Evolutionary conservation across 2,888 invertebrate genomes (phyloP).

Genomic region (Leucophenga montana): DNA sequence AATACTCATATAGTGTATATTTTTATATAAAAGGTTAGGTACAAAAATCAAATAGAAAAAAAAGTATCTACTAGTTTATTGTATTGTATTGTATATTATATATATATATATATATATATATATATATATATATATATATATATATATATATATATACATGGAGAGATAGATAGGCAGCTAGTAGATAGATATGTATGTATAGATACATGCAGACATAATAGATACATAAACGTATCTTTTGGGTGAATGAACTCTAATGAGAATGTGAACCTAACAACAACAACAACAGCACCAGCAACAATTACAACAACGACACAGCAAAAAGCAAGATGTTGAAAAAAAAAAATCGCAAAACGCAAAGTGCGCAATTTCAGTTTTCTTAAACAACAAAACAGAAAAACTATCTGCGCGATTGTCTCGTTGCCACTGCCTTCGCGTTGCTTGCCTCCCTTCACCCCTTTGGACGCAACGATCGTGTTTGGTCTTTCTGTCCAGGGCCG

Average conservation of each 20-base stretch:
- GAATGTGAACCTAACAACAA: constrained; percentile 64
- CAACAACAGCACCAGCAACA: constrained; percentile 27
- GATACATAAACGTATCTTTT: constrained; percentile 66
- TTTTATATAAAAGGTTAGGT: too few relatives aligned
- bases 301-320: constrained; percentile 22
- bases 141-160: constrained; percentile 28
- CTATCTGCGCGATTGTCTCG: too few relatives aligned
- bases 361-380: constrained; percentile 58
- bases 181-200: constrained; percentile 9
- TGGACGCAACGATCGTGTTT: too few relatives aligned
- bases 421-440: too few relatives aligned
- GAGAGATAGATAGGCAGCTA: constrained; percentile 5
- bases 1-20: too few relatives aligned
- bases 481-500: too few relatives aligned
- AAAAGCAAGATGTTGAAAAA: neutral
- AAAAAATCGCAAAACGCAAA: constrained; percentile 52
- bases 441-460: too few relatives aligned
- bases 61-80: neutral
- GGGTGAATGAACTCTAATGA: constrained; percentile 69
- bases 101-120: constrained; percentile 21
- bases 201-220: constrained; percentile 64
- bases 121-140: constrained; percentile 12
- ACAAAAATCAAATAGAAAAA: too few relatives aligned
- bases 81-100: neutral
- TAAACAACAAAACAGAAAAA: constrained; percentile 14